Evolutionary conservation across 2,797 vertebrate genomes (phyloP), one percentile per base, ranked within the genome.

Genomic region (Labeo calbasu): DNA sequence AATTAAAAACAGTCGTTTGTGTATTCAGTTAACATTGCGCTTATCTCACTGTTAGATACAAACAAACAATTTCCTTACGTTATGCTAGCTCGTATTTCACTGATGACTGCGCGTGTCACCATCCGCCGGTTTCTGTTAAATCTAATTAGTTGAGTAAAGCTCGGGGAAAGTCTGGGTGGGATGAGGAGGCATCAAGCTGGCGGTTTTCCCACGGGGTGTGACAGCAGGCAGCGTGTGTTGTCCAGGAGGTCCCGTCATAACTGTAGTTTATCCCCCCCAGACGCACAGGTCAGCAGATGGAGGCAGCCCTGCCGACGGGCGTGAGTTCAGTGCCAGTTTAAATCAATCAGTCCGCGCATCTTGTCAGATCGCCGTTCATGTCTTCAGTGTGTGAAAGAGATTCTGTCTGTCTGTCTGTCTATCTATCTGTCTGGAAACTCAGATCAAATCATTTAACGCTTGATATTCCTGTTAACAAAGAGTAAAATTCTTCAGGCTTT

Each of bases 281-380:
- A 89, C 86, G 86, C 81, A 63, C 82, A 87, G 89, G 92, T 93
- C 93, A 92, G 81, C 91, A 92, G 91, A 92, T 92, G 91, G 93
- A 90, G 59, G 89, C 71, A 71, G 84, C 88, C 90, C 88, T 68
- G 91, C 93, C 92, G 90, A 69, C 89, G 92, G 92, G 92, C 92
- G 91, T 85, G 79, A 90, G 89, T 90, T 89, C 88, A 88, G 88
- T 93, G 93, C 92, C 94, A 90, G 85, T 82, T 83, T 87, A 84
- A 63, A 90, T 94, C 89, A 91, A 91, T 93, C 92, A 89, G 77
- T 69, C 53, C 28, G 83, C 77, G 66, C 83, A 88, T 90, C 91
- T 32, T 79, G 17, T 68, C 25, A 69, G 14, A 66, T 2, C n/a
- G 28, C 10, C 28, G 13, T 25, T n/a, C 63, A 5, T 32, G 63